phyloP scores from a whole-genome alignment of 2,888 invertebrate genomes.

The Steinernema hermaphroditum region DNA sequence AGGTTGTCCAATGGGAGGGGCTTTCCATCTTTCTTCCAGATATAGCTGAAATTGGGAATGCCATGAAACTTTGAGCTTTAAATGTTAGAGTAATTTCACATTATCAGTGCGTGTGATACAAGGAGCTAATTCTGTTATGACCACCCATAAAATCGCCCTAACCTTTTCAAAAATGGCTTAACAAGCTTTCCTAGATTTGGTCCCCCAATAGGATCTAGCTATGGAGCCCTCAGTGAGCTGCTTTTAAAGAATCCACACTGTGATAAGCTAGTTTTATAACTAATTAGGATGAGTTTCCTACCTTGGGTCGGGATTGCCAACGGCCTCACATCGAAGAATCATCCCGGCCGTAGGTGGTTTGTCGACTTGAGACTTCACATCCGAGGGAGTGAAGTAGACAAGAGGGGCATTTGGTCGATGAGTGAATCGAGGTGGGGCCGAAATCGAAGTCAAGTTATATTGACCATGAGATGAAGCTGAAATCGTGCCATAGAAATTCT shows the following conservation, averaged over 20 bases:
- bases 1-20: slow-evolving; percentile 74
- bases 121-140: no score
- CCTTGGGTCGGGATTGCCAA: slow-evolving; percentile 89
- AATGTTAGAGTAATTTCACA: no score
- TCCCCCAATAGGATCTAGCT: no score
- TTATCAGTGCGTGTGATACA: no score
- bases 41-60: slow-evolving; percentile 67
- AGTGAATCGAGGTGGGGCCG: slow-evolving; percentile 48
- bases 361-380: slow-evolving; percentile 38
- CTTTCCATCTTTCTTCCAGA: slow-evolving; percentile 93
- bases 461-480: no score
- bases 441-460: no score
- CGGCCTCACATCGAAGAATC: slow-evolving; percentile 91
- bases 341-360: slow-evolving; percentile 45
- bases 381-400: slow-evolving; percentile 50
- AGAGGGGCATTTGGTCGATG: slow-evolving; percentile 44
- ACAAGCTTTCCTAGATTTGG: no score
- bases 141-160: no score
- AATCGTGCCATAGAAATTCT: no score
- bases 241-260: background rate
- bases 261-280: background rate
- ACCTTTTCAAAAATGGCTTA: background rate
- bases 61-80: no score
- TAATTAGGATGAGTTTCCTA: slow-evolving; percentile 71
- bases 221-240: no score